Evolutionary conservation across 2,888 invertebrate genomes (phyloP), one percentile per base, ranked within the genome.

Genomic region (Mystacides longicornis): DNA sequence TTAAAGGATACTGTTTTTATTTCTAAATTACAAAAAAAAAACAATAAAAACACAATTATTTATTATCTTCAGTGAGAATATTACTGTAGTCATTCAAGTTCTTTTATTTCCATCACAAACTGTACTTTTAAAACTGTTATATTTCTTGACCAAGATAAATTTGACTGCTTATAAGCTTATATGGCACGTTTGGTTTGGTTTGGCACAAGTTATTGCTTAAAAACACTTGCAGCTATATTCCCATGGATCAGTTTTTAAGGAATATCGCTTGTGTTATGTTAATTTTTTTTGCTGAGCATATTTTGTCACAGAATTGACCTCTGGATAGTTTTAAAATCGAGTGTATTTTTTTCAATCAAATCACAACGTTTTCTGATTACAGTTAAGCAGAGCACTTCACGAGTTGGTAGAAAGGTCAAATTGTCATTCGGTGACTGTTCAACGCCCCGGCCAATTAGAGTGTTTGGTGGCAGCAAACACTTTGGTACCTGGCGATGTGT

Each of bases 401-500:
- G 78, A 85, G 61, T 81, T 87, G 78, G 86, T 87, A 3, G 78
- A 81, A 23, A 77, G 81, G 1, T 79, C 80, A 4, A 79, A 77
- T 58, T 69, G 78, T 21, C 72, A 73, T 60, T 74, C 78, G 43
- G 85, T 86, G 23, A 78, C 80, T 22, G 85, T 89, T 16, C 62
- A 79, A 52, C 71, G 81, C 3, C 77, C 76, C 42, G 75, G 65
- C 54, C 73, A 67, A 68, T 77, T 72, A 69, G 70, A 68, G 69
- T 82, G 68, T 68, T 78, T 67, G 64, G 82, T 67, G 66, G 76
- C 65, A 65, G 82, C 69, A 59, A 69, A 64, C 68, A 75, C 86
- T 55, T 74, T 95, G 37, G 94, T 95, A 2, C 94, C 93, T 0
- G 93, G 93, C 9, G 93, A 93, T 68, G 79, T 93, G 46, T 79